Conservation (phyloP, 1,140 invertebrate genomes). For the Parasteatoda tepidariorum region DNA sequence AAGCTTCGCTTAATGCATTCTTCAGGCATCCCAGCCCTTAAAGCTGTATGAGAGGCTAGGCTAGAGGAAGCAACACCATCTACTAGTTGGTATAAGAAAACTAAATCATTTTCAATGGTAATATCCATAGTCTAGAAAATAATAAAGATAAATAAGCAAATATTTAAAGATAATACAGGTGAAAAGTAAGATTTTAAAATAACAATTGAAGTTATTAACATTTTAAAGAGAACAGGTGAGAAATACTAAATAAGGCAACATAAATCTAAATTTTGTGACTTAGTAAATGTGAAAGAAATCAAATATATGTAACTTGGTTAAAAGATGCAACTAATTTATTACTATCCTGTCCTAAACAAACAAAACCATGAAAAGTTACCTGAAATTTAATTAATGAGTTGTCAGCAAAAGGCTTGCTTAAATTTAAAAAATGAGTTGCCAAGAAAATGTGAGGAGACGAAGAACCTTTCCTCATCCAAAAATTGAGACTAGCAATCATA, state of each 20-base stretch:
- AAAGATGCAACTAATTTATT: no score
- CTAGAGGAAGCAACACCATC: constrained; percentile 72
- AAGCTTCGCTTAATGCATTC: constrained; percentile 68
- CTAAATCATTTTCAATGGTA: constrained; percentile 71
- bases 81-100: constrained; percentile 75
- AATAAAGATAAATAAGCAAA: no score
- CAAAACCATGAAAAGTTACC: constrained; percentile 66
- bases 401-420: constrained; percentile 71
- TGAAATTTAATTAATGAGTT: constrained; percentile 66
- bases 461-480: constrained; percentile 73
- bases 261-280: no score
- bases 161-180: no score
- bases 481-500: constrained; percentile 75
- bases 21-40: constrained; percentile 69
- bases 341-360: no score
- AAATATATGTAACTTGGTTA: no score
- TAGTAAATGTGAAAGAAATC: no score
- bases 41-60: constrained; percentile 73
- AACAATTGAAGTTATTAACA: no score
- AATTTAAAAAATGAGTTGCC: constrained; percentile 81
- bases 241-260: no score
- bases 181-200: no score
- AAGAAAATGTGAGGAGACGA: constrained; percentile 80
- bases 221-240: no score
- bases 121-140: constrained; percentile 73